Evolutionary conservation across 92 coral and sea anemone species (phyloP).

Genomic region (Phymanthus crucifer): DNA sequence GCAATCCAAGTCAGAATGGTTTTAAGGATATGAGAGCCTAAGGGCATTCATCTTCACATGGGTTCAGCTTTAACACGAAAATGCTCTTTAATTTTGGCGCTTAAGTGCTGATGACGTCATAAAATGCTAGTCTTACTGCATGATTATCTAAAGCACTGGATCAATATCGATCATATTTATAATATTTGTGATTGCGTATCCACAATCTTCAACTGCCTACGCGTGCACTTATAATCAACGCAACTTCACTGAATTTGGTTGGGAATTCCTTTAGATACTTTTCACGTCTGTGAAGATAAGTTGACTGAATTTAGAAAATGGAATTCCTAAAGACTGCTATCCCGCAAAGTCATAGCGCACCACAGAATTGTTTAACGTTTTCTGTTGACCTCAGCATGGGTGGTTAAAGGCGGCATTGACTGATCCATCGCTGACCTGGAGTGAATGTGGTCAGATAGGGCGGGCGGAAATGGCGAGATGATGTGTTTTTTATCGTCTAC

Average conservation of each 20-base stretch:
- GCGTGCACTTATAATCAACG: no score
- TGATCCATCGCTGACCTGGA: neutral
- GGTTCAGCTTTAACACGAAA: neutral
- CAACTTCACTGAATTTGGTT: neutral
- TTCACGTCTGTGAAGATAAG: neutral
- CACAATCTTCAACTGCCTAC: no score
- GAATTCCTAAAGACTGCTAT: neutral
- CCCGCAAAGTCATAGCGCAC: neutral
- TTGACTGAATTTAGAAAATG: neutral
- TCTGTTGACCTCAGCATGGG: neutral
- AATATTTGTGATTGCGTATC: no score
- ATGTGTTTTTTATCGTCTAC: no score
- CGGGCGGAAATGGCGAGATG: neutral
- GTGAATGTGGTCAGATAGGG: neutral
- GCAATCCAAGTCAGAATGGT: neutral
- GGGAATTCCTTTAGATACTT: neutral
- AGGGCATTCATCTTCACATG: neutral
- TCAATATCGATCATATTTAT: no score
- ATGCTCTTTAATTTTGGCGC: constrained; percentile 9
- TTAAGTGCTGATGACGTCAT: neutral
- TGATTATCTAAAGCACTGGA: neutral
- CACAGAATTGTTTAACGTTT: neutral
- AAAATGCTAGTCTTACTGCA: neutral
- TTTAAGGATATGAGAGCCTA: neutral
- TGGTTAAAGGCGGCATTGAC: neutral